Evolutionary conservation across 1,140 invertebrate species (phyloP), one percentile per base, ranked within the genome.

Genomic region (Coboldia fuscipes): DNA sequence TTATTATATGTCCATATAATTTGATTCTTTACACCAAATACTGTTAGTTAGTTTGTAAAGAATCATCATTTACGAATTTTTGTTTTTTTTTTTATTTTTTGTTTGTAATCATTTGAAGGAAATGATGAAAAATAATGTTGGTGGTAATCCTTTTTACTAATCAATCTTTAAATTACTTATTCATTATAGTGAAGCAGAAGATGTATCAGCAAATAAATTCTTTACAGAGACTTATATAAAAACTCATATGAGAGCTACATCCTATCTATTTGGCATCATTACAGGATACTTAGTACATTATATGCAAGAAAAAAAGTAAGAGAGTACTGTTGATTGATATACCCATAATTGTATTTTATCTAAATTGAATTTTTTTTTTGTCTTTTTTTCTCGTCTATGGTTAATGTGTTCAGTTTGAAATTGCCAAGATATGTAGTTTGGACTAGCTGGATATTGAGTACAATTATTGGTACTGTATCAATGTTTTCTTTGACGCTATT

Each of bases 161-260:
- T n/a, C n/a, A n/a, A n/a, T n/a, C n/a, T n/a, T n/a, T n/a, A n/a
- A n/a, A 37, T 16, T 14, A 7, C 13, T 26, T 33, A 7, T 20
- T 4, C n/a, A 30, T 31, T 24, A 33, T 29, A 45, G 72, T 30
- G 70, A 73, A 56, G 53, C 71, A 12, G 51, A 57, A 17, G 70
- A 74, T 45, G 60, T 73, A 33, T 57, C 61, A 2, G 50, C 46
- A 8, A 73, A 75, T 45, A 52, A 54, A 22, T 75, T 70, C 39
- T 75, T 71, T 41, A 61, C 58, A 37, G 62, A 58, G 24, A 61
- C 59, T 5, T 77, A 75, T 37, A 69, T 74, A 3, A 73, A 71
- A 46, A 75, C 72, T 2, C 72, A 77, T 42, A 73, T 73, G 65
- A 62, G 72, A 45, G 68, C 72, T 30, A 65, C 56, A 30, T 59